These are phyloP conservation scores for Hoplodrina ambigua DNA, from an alignment of 2,888 invertebrate genomes.

Conservation along the genomic window DNA sequence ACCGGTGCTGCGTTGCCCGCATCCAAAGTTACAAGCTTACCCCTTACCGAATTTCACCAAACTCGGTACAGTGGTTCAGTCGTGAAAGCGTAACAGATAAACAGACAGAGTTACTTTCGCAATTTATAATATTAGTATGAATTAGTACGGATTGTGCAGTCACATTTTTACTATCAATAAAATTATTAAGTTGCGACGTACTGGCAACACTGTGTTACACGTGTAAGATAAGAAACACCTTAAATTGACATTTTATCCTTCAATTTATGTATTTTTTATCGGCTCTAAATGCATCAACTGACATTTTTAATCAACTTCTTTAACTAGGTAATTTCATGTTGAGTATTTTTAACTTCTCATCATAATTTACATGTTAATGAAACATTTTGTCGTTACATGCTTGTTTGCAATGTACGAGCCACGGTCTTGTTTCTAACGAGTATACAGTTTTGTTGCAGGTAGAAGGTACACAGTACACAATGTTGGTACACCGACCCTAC, in stretches of 20 bases:
- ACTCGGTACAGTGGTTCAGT: too few species aligned
- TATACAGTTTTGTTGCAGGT: conserved; percentile 3
- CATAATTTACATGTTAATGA: conserved; percentile 54
- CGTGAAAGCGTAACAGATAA: too few species aligned
- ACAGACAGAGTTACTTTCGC: too few species aligned
- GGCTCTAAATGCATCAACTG: conserved; percentile 17
- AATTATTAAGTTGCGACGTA: conserved; percentile 15
- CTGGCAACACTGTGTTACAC: conserved; percentile 29
- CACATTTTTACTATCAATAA: conserved; percentile 28
- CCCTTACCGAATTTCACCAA: too few species aligned
- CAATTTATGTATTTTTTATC: conserved; percentile 41
- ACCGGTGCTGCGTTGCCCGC: too few species aligned
- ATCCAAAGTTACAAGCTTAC: too few species aligned
- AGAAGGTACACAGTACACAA: conserved; percentile 8
- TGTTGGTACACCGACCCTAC: conserved; percentile 10
- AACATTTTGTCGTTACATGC: conserved; percentile 34
- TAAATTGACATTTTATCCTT: conserved; percentile 16
- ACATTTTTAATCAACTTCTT: conserved; percentile 42
- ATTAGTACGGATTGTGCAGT: conserved; percentile 6
- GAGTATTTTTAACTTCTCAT: conserved; percentile 46
- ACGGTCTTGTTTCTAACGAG: conserved; percentile 21
- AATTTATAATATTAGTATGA: too few species aligned
- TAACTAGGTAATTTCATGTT: conserved; percentile 25
- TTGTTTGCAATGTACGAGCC: conserved; percentile 18
- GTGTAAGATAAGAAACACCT: conserved; percentile 26